Conservation (phyloP, 2,888 invertebrate species). For the Morpho deidamia region DNA sequence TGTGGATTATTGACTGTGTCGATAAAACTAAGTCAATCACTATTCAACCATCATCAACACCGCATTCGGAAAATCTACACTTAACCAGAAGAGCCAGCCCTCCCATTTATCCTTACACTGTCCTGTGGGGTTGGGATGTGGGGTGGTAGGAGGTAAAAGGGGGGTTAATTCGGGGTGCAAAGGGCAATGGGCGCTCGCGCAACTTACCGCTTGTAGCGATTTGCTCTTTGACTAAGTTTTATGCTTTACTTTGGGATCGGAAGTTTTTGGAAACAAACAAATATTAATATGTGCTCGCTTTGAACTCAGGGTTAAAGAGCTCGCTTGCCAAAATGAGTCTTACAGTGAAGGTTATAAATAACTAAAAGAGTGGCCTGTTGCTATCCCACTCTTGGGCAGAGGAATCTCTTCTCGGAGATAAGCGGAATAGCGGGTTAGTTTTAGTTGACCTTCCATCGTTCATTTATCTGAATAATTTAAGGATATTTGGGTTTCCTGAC, state of each 20-base stretch:
- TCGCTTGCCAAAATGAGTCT: background rate
- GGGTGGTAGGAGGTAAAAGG: slow-evolving; percentile 29
- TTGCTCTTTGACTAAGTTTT: slow-evolving; percentile 46
- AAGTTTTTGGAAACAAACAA: slow-evolving; percentile 27
- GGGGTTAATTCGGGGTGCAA: slow-evolving; percentile 57
- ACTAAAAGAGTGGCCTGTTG: too few relatives aligned
- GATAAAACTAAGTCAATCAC: slow-evolving; percentile 36
- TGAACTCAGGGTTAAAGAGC: slow-evolving; percentile 8
- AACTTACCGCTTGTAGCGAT: slow-evolving; percentile 56
- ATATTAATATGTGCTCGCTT: slow-evolving; percentile 23
- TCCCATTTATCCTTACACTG: slow-evolving; percentile 78
- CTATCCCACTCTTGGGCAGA: too few relatives aligned
- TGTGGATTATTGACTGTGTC: slow-evolving; percentile 28
- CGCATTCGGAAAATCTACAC: slow-evolving; percentile 79
- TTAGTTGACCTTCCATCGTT: too few relatives aligned
- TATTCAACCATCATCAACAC: slow-evolving; percentile 73
- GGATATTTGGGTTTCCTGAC: too few relatives aligned
- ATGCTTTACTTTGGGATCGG: slow-evolving; percentile 35
- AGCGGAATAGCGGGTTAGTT: too few relatives aligned
- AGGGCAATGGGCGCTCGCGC: slow-evolving; percentile 65
- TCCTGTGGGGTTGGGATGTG: slow-evolving; percentile 56
- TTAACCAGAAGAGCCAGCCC: slow-evolving; percentile 78
- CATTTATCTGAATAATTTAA: too few relatives aligned
- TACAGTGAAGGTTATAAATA: too few relatives aligned
- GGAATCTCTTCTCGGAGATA: too few relatives aligned